phyloP scores from a whole-genome alignment of 1,140 invertebrate species.

The Saccostrea glomerata region DNA sequence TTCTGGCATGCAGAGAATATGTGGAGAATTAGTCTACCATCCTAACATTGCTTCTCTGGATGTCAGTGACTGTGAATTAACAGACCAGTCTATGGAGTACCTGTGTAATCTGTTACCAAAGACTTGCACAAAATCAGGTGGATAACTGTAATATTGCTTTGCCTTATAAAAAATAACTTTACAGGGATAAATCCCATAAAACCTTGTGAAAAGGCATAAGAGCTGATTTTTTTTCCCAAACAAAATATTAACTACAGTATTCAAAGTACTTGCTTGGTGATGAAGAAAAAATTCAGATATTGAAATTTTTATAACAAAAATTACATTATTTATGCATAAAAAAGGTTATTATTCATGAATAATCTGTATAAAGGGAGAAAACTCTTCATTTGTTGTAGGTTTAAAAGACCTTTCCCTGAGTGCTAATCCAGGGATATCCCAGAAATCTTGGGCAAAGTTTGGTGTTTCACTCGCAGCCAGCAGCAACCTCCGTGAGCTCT shows the following conservation, averaged over 20 bases:
- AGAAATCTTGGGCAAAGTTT: constrained; percentile 69
- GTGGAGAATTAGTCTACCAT: constrained; percentile 61
- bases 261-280: too few relatives aligned
- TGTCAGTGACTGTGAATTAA: constrained; percentile 72
- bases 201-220: too few relatives aligned
- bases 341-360: not conserved
- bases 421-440: constrained; percentile 68
- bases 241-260: too few relatives aligned
- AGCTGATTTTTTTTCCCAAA: too few relatives aligned
- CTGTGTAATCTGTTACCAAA: constrained; percentile 68
- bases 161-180: too few relatives aligned
- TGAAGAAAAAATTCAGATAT: not conserved
- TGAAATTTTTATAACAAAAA: not conserved
- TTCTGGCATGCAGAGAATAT: constrained; percentile 64
- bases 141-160: not conserved
- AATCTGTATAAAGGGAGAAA: not conserved
- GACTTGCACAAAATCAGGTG: constrained; percentile 67
- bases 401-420: constrained; percentile 70
- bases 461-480: constrained; percentile 68
- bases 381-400: constrained; percentile 57
- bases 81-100: constrained; percentile 65
- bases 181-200: too few relatives aligned
- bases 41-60: constrained; percentile 70
- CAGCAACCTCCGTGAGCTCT: constrained; percentile 62
- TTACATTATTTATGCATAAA: too few relatives aligned